These are phyloP conservation scores for Smittia aterrima DNA, from an alignment of 2,888 invertebrate species.

Conservation along the genomic window DNA sequence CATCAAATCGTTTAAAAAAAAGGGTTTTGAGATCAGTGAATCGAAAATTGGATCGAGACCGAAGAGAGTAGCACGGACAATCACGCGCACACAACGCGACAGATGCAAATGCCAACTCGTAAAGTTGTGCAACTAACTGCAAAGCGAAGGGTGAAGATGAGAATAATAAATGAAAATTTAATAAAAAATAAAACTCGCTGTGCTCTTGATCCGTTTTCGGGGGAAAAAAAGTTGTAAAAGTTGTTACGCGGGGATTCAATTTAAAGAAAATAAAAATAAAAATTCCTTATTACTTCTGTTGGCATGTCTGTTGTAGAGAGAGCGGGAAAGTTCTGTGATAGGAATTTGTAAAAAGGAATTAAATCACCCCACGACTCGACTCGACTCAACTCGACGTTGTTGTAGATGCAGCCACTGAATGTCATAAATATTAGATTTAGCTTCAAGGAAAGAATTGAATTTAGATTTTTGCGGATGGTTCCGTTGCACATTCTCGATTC, in stretches of 20 bases:
- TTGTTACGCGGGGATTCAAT: neutral
- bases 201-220: neutral
- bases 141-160: neutral
- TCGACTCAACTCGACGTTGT: neutral
- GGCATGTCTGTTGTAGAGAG: neutral
- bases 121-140: neutral
- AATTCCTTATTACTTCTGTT: neutral
- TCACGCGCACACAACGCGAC: neutral
- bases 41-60: neutral
- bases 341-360: conserved; percentile 18
- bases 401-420: neutral
- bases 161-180: conserved; percentile 17
- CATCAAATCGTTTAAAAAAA: too few species aligned
- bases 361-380: neutral
- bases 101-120: neutral
- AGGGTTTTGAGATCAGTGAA: too few species aligned
- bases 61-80: neutral
- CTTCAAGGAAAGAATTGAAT: neutral
- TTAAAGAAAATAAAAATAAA: neutral
- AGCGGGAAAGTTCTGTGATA: neutral
- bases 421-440: conserved; percentile 15
- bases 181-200: conserved; percentile 16
- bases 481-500: neutral
- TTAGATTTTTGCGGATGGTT: neutral
- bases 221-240: neutral